Conservation (phyloP, 2,888 invertebrate genomes). For the Leptopilina drosophilae region DNA sequence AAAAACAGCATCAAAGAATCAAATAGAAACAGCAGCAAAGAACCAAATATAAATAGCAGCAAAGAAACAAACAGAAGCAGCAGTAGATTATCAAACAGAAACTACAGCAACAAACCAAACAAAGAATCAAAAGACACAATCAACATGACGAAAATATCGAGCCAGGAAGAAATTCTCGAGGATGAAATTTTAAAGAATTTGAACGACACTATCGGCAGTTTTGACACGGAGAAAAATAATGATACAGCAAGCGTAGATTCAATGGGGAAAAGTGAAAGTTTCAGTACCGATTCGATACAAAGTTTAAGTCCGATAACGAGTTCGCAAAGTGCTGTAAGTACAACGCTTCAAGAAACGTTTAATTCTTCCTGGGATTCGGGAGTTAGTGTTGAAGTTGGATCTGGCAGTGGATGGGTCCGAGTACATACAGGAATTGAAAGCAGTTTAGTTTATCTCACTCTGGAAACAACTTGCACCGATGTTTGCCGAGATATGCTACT, state of each 20-base stretch:
- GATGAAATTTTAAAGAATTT: conserved; percentile 68
- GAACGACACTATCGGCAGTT: conserved; percentile 71
- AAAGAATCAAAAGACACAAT: conserved; percentile 30
- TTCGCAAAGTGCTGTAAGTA: conserved; percentile 31
- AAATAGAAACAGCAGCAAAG: too few species aligned
- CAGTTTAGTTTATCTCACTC: conserved; percentile 80
- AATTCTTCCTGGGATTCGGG: conserved; percentile 75
- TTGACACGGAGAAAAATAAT: conserved; percentile 64
- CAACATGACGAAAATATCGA: background rate
- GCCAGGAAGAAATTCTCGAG: conserved; percentile 53
- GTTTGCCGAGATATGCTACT: conserved; percentile 78
- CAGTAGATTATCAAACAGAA: background rate
- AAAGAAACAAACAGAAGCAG: too few species aligned
- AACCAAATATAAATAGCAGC: too few species aligned
- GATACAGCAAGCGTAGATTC: conserved; percentile 48
- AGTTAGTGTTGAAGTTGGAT: conserved; percentile 79
- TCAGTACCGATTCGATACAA: conserved; percentile 69
- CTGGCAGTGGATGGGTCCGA: conserved; percentile 81
- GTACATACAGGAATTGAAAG: conserved; percentile 81
- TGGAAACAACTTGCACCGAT: conserved; percentile 79
- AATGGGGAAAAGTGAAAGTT: conserved; percentile 59
- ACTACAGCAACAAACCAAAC: conserved; percentile 1
- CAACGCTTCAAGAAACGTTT: conserved; percentile 56
- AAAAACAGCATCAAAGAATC: too few species aligned
- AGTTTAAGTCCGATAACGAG: conserved; percentile 60